Evolutionary conservation across 2,113 vertebrate genomes (phyloP).

Genomic region (Mustela lutreola): DNA sequence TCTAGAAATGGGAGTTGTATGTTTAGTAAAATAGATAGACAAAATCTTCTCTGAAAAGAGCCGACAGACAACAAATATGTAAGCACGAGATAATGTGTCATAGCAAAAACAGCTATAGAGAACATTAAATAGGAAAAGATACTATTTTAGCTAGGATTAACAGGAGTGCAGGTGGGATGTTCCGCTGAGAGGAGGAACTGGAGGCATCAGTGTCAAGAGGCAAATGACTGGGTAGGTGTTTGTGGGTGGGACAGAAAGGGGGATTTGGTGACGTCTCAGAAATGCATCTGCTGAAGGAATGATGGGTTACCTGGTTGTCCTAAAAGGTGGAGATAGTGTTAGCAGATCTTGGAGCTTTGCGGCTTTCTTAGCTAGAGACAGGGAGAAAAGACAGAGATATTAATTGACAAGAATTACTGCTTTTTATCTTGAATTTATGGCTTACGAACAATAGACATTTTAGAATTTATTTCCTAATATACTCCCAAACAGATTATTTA

Average conservation of each 20-base stretch:
- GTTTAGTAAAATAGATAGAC: slow-evolving; percentile 22
- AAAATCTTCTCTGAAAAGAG: background rate
- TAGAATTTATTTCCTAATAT: background rate
- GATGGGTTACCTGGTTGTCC: no score
- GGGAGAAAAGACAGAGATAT: background rate
- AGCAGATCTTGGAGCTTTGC: background rate
- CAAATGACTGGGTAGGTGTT: background rate
- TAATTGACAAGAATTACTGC: background rate
- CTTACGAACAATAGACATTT: background rate
- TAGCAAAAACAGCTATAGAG: background rate
- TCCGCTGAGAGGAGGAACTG: background rate
- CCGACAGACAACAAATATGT: slow-evolving; percentile 5
- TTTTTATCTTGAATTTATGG: slow-evolving; percentile 14
- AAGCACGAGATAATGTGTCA: background rate
- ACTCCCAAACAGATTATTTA: background rate
- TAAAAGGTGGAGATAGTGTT: background rate
- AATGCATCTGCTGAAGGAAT: background rate
- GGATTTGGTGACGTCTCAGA: background rate
- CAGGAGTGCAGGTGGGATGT: background rate
- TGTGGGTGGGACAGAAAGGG: background rate
- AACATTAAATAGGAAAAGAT: slow-evolving; percentile 40
- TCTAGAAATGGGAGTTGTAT: background rate
- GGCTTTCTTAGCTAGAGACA: background rate
- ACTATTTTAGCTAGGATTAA: background rate
- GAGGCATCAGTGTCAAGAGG: background rate